These are phyloP conservation scores for Margaritifera margaritifera DNA, from an alignment of 2,888 invertebrate species.

Conservation along the genomic window DNA sequence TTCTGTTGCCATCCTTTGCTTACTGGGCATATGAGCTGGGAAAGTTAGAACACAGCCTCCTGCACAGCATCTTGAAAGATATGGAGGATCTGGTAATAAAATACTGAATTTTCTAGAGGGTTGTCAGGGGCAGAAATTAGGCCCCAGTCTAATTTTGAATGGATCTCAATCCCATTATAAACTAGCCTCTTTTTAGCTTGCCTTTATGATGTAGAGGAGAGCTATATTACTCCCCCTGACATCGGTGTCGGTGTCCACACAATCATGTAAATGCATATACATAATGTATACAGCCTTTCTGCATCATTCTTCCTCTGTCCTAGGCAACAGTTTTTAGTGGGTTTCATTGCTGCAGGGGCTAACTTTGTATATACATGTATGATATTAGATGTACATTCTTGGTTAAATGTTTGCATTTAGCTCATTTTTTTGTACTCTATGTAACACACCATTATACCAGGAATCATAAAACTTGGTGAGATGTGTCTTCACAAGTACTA, in stretches of 20 bases:
- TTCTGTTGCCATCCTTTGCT: constrained; percentile 79
- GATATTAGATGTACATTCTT: no score
- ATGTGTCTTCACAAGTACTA: no score
- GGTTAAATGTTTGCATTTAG: no score
- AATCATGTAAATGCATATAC: neutral
- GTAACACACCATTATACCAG: no score
- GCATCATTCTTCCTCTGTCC: no score
- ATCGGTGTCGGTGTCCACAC: neutral
- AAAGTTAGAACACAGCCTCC: constrained; percentile 73
- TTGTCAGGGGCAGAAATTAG: neutral
- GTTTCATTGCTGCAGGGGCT: no score
- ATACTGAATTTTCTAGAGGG: constrained; percentile 13
- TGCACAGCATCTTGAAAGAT: constrained; percentile 65
- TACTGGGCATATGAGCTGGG: constrained; percentile 78
- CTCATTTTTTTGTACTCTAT: no score
- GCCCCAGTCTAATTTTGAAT: constrained; percentile 3
- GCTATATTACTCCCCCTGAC: no score
- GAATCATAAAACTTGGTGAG: no score
- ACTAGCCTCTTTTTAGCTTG: constrained; percentile 1
- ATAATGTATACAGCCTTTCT: neutral
- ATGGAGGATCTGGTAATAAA: constrained; percentile 69
- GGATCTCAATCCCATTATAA: no score
- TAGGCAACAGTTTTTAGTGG: no score
- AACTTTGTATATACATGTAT: no score
- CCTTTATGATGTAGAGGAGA: constrained; percentile 1